These are phyloP conservation scores for Caiman crocodilus DNA, from an alignment of 2,797 vertebrate species.

Conservation along the genomic window DNA sequence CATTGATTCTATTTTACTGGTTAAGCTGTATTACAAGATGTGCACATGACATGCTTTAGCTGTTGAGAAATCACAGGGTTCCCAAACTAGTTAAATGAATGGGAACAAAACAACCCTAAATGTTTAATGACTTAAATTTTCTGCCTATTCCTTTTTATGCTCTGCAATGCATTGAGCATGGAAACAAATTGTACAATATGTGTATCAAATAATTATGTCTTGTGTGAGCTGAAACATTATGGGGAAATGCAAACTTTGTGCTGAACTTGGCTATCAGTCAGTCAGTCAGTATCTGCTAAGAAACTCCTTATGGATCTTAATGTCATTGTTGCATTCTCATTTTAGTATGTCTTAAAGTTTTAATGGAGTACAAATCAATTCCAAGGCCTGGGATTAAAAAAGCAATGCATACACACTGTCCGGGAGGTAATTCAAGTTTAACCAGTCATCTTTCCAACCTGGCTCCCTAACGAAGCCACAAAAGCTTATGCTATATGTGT, in stretches of 20 bases:
- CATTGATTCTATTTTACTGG: neutral
- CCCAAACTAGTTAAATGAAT: slow-evolving; percentile 15
- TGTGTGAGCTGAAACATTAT: neutral
- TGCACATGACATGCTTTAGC: neutral
- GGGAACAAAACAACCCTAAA: neutral
- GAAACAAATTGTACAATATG: neutral
- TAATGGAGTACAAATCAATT: neutral
- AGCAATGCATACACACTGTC: too few species aligned
- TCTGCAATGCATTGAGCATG: neutral
- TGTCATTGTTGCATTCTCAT: neutral
- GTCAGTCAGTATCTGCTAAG: too few species aligned
- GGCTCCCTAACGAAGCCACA: too few species aligned
- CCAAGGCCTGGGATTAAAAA: too few species aligned
- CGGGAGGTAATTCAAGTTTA: too few species aligned
- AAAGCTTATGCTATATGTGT: too few species aligned
- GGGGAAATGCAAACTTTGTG: neutral
- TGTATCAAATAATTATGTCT: neutral
- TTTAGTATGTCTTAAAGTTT: neutral
- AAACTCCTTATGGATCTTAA: neutral
- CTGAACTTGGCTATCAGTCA: neutral
- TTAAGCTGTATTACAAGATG: neutral
- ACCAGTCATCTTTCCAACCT: too few species aligned
- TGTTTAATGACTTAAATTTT: neutral
- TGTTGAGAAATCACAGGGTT: neutral
- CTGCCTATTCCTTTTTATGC: neutral